Evolutionary conservation across 1,140 invertebrate species (phyloP), one percentile per base, ranked within the genome.

Genomic region (Eulimnadia texana): DNA sequence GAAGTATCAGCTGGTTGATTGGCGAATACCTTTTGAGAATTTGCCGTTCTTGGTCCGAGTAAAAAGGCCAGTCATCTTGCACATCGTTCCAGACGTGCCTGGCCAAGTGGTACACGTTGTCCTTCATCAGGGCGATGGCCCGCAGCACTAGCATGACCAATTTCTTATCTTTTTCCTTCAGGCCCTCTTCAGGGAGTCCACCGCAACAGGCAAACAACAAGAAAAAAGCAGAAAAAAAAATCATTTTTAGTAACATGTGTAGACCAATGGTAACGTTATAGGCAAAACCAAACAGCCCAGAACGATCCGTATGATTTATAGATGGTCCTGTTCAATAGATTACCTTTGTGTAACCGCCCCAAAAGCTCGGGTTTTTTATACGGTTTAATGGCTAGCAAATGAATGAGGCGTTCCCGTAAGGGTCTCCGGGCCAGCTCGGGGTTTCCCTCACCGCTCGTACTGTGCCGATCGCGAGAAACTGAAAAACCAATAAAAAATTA

Each of bases 41-140:
- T 68, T 89, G 82, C 71, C 81, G 81, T 70, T 97, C 92, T 68
- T 90, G 83, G 63, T 93, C 89, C 28, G 84, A 83, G 69, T 93
- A 96, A 76, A 86, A 93, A 47, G 88, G 86, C 92, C 92, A 97
- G 70, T 95, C 90, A 68, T 90, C 86, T 67, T 88, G 84, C 53
- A 97, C 90, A 70, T 95, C 90, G 71, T 88, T 90, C 88, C 90
- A 95, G 64, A 89, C 77, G 68, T 86, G 81, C 67, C 86, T 83
- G 56, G 84, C 80, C 70, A 97, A 77, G 68, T 88, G 83, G 74
- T 90, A 95, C 65, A 82, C 83, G 75, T 94, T 94, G 72, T 93
- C 88, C 69, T 86, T 85, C 70, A 89, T 76, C 50, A 73, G 76
- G 60, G 88, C 83, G 62, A 95, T 83, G 70, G 86, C 83, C 65